Percentiles rank a stretch among this genome's conserved stretches.
Evolutionary conservation across 2,113 vertebrate species (phyloP).

Genomic region (Carlito syrichta): DNA sequence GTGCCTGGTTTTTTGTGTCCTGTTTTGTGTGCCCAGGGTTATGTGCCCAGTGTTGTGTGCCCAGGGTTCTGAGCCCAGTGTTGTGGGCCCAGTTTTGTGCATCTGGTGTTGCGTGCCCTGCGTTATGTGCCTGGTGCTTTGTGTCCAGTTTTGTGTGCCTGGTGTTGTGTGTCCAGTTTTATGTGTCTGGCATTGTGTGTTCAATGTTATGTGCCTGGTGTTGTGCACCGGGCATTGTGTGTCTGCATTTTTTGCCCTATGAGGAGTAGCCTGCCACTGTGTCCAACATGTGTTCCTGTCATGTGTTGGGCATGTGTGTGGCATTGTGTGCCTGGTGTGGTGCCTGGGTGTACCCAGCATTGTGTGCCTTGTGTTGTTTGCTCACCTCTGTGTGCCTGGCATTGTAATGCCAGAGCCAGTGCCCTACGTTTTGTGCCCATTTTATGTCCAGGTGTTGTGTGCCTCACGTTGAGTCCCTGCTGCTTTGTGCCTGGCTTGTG

Average conservation of each 20-base stretch:
- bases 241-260: no score
- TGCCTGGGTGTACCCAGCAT: not conserved
- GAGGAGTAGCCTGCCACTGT: no score
- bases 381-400: not conserved
- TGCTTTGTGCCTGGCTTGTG: no score
- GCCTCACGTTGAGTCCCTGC: no score
- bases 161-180: not conserved
- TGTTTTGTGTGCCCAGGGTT: not conserved
- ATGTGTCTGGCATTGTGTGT: not conserved
- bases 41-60: not conserved
- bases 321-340: not conserved
- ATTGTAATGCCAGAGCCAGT: not conserved
- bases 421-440: not conserved
- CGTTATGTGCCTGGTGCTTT: not conserved
- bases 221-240: not conserved
- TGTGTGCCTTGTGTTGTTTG: not conserved
- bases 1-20: no score
- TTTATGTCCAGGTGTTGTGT: not conserved
- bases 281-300: not conserved
- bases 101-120: no score
- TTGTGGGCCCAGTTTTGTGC: not conserved
- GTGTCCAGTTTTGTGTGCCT: accelerated
- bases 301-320: not conserved
- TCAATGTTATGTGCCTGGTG: not conserved
- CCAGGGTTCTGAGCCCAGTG: no score